phyloP scores from a whole-genome alignment of 2,888 invertebrate species.

The Hemithea aestivaria region DNA sequence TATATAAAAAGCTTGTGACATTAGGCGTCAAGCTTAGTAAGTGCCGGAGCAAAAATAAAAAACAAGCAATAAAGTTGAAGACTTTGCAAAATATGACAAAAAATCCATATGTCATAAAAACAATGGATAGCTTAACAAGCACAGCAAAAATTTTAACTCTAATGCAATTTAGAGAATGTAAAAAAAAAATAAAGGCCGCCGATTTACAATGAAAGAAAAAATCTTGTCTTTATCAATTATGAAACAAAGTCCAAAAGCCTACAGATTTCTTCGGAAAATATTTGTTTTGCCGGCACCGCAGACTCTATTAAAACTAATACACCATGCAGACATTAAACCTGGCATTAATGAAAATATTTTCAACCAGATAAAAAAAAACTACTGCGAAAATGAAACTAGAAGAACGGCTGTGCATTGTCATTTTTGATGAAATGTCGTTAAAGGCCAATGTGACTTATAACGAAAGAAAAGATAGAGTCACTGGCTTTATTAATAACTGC shows the following conservation, averaged over 20 bases:
- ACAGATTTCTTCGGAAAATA: slow-evolving; percentile 19
- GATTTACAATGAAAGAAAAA: slow-evolving; percentile 1
- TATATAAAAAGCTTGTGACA: too few relatives aligned
- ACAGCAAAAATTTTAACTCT: neutral
- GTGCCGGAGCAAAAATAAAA: too few relatives aligned
- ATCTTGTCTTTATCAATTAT: neutral
- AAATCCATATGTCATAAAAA: neutral
- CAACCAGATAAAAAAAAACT: slow-evolving; percentile 21
- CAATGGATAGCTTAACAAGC: neutral
- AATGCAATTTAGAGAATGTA: neutral
- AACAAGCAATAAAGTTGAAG: too few relatives aligned
- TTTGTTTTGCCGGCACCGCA: slow-evolving; percentile 23
- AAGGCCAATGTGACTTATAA: slow-evolving; percentile 26
- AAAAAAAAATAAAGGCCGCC: neutral
- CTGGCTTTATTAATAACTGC: slow-evolving; percentile 28
- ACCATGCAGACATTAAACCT: slow-evolving; percentile 16
- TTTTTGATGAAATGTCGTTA: slow-evolving; percentile 34
- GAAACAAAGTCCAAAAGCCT: slow-evolving; percentile 20
- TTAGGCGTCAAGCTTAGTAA: too few relatives aligned
- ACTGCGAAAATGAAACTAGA: slow-evolving; percentile 20
- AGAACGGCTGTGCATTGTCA: slow-evolving; percentile 24
- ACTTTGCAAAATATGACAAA: neutral
- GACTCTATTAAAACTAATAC: slow-evolving; percentile 17
- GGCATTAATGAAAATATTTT: slow-evolving; percentile 28
- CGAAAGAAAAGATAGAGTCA: slow-evolving; percentile 26